A percentile compares a stretch with the other conserved stretches of the same genome.
These are phyloP conservation scores for Cranoglanis bouderius DNA, from an alignment of 2,113 vertebrate genomes.

Conservation along the genomic window DNA sequence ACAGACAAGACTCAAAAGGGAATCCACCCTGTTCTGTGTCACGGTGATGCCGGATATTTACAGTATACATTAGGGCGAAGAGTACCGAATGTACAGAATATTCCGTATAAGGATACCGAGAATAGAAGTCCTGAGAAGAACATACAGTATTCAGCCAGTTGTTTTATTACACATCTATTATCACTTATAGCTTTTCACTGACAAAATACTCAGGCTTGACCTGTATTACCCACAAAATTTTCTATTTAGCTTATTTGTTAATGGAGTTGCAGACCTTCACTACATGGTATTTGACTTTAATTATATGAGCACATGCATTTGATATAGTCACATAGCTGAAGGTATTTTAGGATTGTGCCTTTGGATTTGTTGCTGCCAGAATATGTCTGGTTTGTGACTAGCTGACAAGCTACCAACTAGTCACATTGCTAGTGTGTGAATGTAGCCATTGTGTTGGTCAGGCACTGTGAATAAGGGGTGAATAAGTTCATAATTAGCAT, in stretches of 20 bases:
- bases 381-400: neutral
- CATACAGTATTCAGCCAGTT: neutral
- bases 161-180: neutral
- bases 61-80: neutral
- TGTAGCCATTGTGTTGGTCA: slow-evolving; percentile 36
- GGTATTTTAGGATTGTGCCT: neutral
- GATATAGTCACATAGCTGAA: neutral
- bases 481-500: neutral
- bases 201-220: neutral
- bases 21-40: neutral
- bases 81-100: neutral
- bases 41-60: neutral
- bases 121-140: neutral
- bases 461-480: neutral
- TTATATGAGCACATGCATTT: neutral
- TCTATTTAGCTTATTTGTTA: neutral
- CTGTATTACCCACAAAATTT: neutral
- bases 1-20: too few species aligned
- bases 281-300: neutral
- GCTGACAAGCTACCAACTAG: neutral
- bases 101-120: neutral
- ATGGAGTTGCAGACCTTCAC: neutral
- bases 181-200: neutral
- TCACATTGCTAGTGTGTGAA: slow-evolving; percentile 24
- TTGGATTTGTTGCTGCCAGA: neutral